phyloP scores from a whole-genome alignment of 2,113 vertebrate species.

The Mastomys natalensis region DNA sequence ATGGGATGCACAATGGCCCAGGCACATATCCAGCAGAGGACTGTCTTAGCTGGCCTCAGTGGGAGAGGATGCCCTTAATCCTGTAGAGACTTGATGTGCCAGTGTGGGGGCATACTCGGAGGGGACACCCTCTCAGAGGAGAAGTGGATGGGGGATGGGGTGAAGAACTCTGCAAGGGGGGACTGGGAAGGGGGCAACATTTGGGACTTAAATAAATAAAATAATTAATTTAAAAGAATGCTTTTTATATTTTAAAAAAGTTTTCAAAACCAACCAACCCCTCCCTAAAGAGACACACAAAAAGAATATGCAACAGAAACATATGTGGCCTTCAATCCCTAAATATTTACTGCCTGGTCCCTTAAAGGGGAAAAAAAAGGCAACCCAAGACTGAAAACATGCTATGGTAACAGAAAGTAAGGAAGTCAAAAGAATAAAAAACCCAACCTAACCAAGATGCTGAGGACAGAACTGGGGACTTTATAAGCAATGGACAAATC shows the following conservation, averaged over 20 bases:
- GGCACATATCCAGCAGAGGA: too few relatives aligned
- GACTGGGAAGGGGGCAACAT: too few relatives aligned
- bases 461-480: constrained; percentile 36
- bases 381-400: constrained; percentile 3
- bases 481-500: constrained; percentile 36
- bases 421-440: constrained; percentile 43
- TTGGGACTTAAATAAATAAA: too few relatives aligned
- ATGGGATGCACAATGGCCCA: too few relatives aligned
- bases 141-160: too few relatives aligned
- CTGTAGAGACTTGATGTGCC: too few relatives aligned
- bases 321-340: constrained; percentile 40
- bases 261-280: constrained; percentile 29
- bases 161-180: too few relatives aligned
- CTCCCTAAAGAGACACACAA: neutral
- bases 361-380: constrained; percentile 41
- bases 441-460: constrained; percentile 21
- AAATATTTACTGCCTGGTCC: constrained; percentile 48
- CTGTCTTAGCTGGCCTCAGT: too few relatives aligned
- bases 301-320: neutral
- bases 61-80: too few relatives aligned
- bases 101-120: too few relatives aligned
- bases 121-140: too few relatives aligned
- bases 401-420: constrained; percentile 46
- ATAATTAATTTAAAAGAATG: neutral
- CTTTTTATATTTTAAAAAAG: constrained; percentile 9